Conservation (phyloP, 2,113 vertebrate genomes). For the Periophthalmus modestus region DNA sequence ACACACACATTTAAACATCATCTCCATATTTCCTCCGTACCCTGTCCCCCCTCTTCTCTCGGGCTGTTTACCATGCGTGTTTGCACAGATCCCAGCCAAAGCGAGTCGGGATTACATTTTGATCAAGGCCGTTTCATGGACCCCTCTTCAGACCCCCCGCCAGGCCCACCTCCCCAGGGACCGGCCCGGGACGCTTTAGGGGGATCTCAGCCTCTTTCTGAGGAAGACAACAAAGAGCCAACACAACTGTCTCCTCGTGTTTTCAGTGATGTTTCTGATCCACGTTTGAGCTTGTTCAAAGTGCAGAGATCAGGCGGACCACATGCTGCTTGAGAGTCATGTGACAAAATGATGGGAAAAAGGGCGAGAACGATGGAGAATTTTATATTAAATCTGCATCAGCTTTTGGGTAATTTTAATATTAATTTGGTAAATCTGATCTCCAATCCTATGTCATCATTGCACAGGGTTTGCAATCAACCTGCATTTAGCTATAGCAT, state of each 20-base stretch:
- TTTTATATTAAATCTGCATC: background rate
- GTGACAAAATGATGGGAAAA: background rate
- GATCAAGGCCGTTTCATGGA: background rate
- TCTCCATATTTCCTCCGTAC: background rate
- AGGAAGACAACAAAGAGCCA: background rate
- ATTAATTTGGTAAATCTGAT: too few species aligned
- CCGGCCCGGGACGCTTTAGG: background rate
- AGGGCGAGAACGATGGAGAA: background rate
- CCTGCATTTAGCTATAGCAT: too few species aligned
- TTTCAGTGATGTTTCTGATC: background rate
- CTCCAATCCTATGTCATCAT: too few species aligned
- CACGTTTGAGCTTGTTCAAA: background rate
- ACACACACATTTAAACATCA: background rate
- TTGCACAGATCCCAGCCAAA: background rate
- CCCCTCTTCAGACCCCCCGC: background rate
- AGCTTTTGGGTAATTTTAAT: too few species aligned
- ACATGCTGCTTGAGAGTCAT: background rate
- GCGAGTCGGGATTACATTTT: background rate
- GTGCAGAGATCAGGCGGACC: background rate
- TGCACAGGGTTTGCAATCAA: too few species aligned
- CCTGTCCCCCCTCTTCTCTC: background rate
- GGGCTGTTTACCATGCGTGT: slow-evolving; percentile 4
- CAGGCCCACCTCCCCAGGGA: background rate
- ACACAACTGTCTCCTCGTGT: background rate
- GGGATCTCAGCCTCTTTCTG: background rate